A percentile compares a stretch with the other conserved stretches of the same genome.
Evolutionary conservation across 2,113 vertebrate genomes (phyloP).

Genomic region (Pholis gunnellus): DNA sequence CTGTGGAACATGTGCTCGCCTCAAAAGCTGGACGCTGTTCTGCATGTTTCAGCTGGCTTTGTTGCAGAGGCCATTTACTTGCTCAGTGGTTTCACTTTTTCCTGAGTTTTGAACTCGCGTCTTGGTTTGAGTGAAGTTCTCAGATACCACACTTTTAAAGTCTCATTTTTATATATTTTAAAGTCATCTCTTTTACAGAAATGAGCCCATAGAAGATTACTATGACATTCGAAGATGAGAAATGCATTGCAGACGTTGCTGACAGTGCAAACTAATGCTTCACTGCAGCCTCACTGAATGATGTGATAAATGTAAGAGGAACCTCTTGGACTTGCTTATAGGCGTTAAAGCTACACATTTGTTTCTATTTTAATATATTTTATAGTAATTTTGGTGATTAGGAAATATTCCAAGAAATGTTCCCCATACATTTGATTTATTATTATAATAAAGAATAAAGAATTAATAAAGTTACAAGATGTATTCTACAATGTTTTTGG

Average conservation of each 20-base stretch:
- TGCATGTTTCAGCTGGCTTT: constrained; percentile 13
- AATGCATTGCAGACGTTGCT: neutral
- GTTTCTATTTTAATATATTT: neutral
- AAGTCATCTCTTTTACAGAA: neutral
- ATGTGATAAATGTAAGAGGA: constrained; percentile 14
- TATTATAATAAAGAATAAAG: neutral
- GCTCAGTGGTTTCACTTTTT: constrained; percentile 22
- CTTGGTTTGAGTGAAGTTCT: neutral
- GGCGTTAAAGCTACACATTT: neutral
- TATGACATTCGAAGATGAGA: neutral
- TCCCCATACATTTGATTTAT: neutral
- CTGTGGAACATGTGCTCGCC: constrained; percentile 34
- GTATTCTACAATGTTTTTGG: neutral
- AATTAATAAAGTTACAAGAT: neutral
- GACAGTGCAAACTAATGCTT: constrained; percentile 9
- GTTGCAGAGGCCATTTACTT: neutral
- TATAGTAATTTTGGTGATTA: neutral
- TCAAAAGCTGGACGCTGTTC: constrained; percentile 43
- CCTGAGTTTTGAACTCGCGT: neutral
- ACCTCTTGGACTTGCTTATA: neutral
- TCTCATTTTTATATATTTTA: neutral
- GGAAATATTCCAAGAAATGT: neutral
- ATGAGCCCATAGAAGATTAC: neutral
- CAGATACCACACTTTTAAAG: neutral
- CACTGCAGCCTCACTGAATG: constrained; percentile 22